Percentiles rank a stretch among this genome's conserved stretches.
Conservation (phyloP, 2,113 vertebrate genomes). For the Rafetus swinhoei region DNA sequence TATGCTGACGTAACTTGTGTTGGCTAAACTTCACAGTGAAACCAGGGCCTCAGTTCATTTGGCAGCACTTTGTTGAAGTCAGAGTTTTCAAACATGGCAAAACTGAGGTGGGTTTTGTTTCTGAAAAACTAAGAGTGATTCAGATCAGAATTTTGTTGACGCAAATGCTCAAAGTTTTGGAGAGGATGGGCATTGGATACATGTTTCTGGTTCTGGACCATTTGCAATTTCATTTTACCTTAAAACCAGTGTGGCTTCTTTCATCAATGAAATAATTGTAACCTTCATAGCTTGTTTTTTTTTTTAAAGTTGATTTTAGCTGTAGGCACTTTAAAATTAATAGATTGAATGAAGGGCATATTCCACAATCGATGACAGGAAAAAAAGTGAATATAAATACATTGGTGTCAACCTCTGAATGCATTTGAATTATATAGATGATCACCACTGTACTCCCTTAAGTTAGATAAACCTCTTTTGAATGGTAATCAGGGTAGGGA, state of each 20-base stretch:
- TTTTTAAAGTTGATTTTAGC: neutral
- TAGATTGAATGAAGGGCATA: neutral
- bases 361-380: neutral
- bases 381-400: neutral
- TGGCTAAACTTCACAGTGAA: no score
- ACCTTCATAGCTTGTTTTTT: neutral
- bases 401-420: neutral
- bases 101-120: neutral
- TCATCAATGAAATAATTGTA: neutral
- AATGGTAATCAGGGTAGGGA: no score
- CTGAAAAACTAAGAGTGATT: neutral
- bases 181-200: neutral
- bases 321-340: neutral
- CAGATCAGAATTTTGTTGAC: neutral
- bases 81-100: neutral
- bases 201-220: neutral
- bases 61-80: neutral
- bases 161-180: neutral
- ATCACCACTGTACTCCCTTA: neutral
- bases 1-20: no score
- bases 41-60: accelerated
- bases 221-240: neutral
- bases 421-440: accelerated
- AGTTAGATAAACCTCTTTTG: no score
- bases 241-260: neutral